Base-by-base conservation (phyloP, 1,140 invertebrate genomes). In the Calliphora vicina region DNA sequence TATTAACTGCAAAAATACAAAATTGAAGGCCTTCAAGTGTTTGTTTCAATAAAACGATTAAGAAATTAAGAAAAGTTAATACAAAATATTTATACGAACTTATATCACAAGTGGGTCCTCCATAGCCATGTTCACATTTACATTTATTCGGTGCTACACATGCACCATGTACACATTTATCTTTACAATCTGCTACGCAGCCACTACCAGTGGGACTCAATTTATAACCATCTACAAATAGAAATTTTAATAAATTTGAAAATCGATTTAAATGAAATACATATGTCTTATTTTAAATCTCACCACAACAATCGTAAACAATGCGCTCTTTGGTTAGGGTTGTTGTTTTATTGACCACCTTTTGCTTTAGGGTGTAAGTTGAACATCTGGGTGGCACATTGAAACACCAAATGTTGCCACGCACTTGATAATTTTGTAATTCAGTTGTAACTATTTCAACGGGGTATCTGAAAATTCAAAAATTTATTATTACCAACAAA, bases 101-200 rank as follows among this genome's bases (percentile, higher is more conserved):
- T 89, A 96, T 94, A 91, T 96, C 94, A 91, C 97, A 99, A 43
- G 93, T 92, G 9, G 95, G 95, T 43, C 97, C 97, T 57, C 97
- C 97, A 88, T 95, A 98, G 72, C 97, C 97, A 67, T 94, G 93
- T 83, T 95, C 94, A 87, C 97, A 98, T 89, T 97, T 94, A 89
- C 97, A 98, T 82, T 93, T 93, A 86, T 98, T 94, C 0, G 97
- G 97, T 23, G 94, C 95, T 29, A 96, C 90, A 88, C 97, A 99
- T 61, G 92, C 93, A 17, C 97, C 97, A 90, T 97, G 94, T 57
- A 96, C 91, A 88, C 97, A 99, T 17, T 94, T 91, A 35, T 95
- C 92, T 8, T 93, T 93, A 90, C 97, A 98, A 83, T 97, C 92
- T 0, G 97, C 94, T 84, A 95, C 92, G 88, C 97, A 97, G 61